phyloP scores from a whole-genome alignment of 2,888 invertebrate species.

The Dascillus cervinus region DNA sequence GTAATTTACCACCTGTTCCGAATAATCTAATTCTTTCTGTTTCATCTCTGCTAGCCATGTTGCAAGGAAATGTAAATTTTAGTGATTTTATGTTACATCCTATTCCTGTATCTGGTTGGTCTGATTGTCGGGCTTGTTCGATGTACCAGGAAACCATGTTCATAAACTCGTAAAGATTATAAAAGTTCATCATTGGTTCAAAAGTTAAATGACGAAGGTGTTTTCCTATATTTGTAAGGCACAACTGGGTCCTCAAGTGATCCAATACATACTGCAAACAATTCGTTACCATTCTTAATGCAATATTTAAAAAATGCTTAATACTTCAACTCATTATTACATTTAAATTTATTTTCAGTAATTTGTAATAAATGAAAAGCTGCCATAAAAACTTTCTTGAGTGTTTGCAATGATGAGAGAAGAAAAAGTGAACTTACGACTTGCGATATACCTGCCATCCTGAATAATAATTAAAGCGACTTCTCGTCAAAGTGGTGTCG shows the following conservation, averaged over 20 bases:
- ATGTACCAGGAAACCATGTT: conserved; percentile 70
- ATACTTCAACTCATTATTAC: too few relatives aligned
- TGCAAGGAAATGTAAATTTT: conserved; percentile 68
- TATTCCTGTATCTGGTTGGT: conserved; percentile 39
- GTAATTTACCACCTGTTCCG: conserved; percentile 68
- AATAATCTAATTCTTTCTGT: conserved; percentile 57
- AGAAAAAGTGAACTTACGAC: too few relatives aligned
- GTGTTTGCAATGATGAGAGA: too few relatives aligned
- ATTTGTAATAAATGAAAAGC: too few relatives aligned
- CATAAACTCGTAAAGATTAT: conserved; percentile 79
- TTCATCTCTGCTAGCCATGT: conserved; percentile 57
- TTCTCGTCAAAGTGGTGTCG: conserved; percentile 64
- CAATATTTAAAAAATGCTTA: conserved; percentile 1
- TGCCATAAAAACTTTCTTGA: too few relatives aligned
- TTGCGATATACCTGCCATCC: conserved; percentile 73
- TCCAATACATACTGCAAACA: conserved; percentile 58
- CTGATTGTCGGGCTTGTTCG: conserved; percentile 43
- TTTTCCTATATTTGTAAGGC: conserved; percentile 59
- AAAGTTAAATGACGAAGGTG: conserved; percentile 60
- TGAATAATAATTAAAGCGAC: conserved; percentile 71
- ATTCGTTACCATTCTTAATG: too few relatives aligned
- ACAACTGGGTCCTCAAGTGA: conserved; percentile 64
- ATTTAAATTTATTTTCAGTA: too few relatives aligned
- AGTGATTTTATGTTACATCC: conserved; percentile 52
- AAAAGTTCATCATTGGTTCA: conserved; percentile 67